Conservation (phyloP, 2,113 vertebrate genomes). For the Scolopax mira region DNA sequence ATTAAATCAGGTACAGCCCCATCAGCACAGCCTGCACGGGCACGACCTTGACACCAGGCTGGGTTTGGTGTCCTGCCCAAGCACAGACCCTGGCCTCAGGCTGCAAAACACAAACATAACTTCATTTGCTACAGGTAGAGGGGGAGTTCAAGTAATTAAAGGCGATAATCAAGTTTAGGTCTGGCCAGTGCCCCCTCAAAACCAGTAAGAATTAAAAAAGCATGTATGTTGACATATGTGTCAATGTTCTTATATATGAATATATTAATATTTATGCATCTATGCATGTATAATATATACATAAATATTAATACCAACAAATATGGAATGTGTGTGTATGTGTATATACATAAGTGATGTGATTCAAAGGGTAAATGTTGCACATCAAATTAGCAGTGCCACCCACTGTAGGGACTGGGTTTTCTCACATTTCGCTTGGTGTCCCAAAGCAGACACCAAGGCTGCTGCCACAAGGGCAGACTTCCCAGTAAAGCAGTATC, state of each 20-base stretch:
- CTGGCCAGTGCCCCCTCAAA: background rate
- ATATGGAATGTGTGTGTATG: background rate
- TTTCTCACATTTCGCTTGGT: background rate
- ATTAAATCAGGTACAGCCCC: background rate
- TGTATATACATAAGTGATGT: background rate
- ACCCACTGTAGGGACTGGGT: background rate
- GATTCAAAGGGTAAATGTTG: background rate
- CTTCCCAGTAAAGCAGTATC: background rate
- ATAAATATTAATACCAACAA: background rate
- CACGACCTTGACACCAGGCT: background rate
- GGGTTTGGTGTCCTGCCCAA: background rate
- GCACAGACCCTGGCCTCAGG: background rate
- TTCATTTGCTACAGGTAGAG: background rate
- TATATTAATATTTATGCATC: background rate
- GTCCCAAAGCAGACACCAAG: background rate
- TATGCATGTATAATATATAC: background rate
- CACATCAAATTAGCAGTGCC: background rate
- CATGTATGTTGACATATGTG: background rate
- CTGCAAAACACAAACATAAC: background rate
- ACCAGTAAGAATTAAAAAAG: background rate
- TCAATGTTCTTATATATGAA: rapidly evolving
- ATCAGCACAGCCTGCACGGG: background rate
- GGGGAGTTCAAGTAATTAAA: background rate
- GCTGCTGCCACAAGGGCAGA: rapidly evolving
- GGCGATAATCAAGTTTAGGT: background rate